Conservation (phyloP, 2,113 vertebrate genomes). For the Sinocyclocheilus rhinocerous region DNA sequence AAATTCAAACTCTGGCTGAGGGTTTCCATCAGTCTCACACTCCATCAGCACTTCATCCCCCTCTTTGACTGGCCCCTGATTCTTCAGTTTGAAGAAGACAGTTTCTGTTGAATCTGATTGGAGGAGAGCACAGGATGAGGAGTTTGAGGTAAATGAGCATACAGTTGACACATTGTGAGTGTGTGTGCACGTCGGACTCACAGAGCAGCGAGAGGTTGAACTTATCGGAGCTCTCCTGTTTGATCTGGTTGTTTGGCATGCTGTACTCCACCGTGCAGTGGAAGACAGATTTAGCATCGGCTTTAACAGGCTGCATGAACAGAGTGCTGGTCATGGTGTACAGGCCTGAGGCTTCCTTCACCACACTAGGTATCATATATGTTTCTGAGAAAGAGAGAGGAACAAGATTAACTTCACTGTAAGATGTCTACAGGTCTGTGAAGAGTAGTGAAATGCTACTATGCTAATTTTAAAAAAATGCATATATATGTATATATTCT, state of each 20-base stretch:
- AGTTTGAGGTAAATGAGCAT: constrained; percentile 60
- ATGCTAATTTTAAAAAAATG: background rate
- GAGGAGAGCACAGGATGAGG: constrained; percentile 37
- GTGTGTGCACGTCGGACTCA: constrained; percentile 69
- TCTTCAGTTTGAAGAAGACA: constrained; percentile 73
- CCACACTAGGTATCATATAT: constrained; percentile 72
- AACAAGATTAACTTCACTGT: background rate
- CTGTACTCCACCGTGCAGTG: constrained; percentile 77
- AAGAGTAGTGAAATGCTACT: background rate
- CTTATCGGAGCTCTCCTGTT: constrained; percentile 65
- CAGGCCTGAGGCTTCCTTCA: constrained; percentile 83
- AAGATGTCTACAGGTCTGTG: background rate
- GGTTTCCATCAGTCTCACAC: constrained; percentile 83
- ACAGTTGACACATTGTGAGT: constrained; percentile 25
- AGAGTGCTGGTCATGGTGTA: constrained; percentile 77
- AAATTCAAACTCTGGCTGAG: constrained; percentile 78
- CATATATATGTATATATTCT: background rate
- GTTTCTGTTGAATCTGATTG: constrained; percentile 81
- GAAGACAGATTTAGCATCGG: constrained; percentile 77
- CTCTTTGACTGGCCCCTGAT: constrained; percentile 76
- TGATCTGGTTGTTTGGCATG: constrained; percentile 63
- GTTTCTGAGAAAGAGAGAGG: constrained; percentile 64
- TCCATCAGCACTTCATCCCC: constrained; percentile 80
- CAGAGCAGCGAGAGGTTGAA: constrained; percentile 83
- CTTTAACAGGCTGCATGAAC: constrained; percentile 77